These are phyloP conservation scores for Lordiphosa stackelbergi DNA, from an alignment of 1,140 invertebrate species.

Conservation along the genomic window DNA sequence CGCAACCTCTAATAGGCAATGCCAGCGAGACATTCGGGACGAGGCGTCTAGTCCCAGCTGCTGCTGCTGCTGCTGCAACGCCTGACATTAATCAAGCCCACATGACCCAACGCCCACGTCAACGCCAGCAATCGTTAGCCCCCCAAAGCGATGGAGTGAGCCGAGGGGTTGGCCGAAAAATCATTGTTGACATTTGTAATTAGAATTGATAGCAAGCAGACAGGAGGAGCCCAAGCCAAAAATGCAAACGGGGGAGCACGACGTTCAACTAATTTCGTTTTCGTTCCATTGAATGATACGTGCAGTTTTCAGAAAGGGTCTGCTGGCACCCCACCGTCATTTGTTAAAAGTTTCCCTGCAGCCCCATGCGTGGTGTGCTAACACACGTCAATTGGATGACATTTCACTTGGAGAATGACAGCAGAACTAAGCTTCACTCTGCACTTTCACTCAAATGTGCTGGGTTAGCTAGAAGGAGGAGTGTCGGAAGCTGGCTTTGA, in stretches of 20 bases:
- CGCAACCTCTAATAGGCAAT: constrained; percentile 60
- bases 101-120: constrained; percentile 22
- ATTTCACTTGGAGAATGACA: constrained; percentile 63
- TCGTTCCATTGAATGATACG: constrained; percentile 29
- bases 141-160: constrained; percentile 10
- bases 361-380: neutral
- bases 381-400: constrained; percentile 63
- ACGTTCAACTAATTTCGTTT: constrained; percentile 70
- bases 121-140: constrained; percentile 10
- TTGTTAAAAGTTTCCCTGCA: constrained; percentile 40
- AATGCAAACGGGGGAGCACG: constrained; percentile 2
- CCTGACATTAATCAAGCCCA: constrained; percentile 68
- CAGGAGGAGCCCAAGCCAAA: constrained; percentile 14
- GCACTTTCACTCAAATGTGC: constrained; percentile 58
- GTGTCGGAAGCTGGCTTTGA: constrained; percentile 48
- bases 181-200: constrained; percentile 75
- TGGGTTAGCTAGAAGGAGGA: neutral
- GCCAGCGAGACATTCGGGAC: constrained; percentile 21
- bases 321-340: constrained; percentile 52
- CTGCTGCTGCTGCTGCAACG: constrained; percentile 36
- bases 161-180: constrained; percentile 59
- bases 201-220: constrained; percentile 70
- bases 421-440: constrained; percentile 51
- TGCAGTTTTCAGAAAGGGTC: constrained; percentile 39
- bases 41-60: constrained; percentile 26